Percentiles rank a stretch among this genome's conserved stretches.
These are phyloP conservation scores for Manis javanica DNA, from an alignment of 2,797 vertebrate species.

Conservation along the genomic window DNA sequence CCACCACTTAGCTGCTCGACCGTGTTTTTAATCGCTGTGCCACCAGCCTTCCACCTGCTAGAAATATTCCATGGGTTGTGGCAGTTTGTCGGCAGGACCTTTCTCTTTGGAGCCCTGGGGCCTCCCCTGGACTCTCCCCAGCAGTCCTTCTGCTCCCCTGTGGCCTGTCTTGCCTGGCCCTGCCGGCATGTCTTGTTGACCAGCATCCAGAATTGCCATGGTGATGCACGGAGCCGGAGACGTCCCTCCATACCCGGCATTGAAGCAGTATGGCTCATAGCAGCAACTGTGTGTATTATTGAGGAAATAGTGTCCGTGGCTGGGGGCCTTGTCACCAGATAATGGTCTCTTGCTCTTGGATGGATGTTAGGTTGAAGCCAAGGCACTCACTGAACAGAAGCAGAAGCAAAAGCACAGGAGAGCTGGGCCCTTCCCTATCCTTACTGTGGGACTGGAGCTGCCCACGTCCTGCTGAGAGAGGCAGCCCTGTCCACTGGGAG, in stretches of 20 bases:
- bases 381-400: constrained; percentile 73
- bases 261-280: constrained; percentile 69
- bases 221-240: constrained; percentile 66
- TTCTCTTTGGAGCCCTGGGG: background rate
- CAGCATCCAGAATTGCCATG: constrained; percentile 48
- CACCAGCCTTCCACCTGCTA: background rate
- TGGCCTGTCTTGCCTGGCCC: constrained; percentile 45
- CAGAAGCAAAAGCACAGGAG: constrained; percentile 69
- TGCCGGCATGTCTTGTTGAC: constrained; percentile 44
- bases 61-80: background rate
- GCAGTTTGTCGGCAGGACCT: background rate
- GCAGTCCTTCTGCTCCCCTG: background rate
- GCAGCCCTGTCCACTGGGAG: rapidly evolving
- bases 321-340: constrained; percentile 75
- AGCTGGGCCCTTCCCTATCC: background rate
- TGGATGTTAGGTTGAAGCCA: constrained; percentile 70
- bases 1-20: background rate
- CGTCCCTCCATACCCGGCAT: constrained; percentile 64
- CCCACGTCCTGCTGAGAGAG: background rate
- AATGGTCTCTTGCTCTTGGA: constrained; percentile 76
- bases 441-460: rapidly evolving
- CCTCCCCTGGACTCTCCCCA: background rate
- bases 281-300: constrained; percentile 79
- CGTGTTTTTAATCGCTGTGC: background rate
- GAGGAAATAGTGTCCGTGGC: constrained; percentile 77